Base-by-base conservation (phyloP, 2,797 vertebrate genomes). In the Mus caroli region DNA sequence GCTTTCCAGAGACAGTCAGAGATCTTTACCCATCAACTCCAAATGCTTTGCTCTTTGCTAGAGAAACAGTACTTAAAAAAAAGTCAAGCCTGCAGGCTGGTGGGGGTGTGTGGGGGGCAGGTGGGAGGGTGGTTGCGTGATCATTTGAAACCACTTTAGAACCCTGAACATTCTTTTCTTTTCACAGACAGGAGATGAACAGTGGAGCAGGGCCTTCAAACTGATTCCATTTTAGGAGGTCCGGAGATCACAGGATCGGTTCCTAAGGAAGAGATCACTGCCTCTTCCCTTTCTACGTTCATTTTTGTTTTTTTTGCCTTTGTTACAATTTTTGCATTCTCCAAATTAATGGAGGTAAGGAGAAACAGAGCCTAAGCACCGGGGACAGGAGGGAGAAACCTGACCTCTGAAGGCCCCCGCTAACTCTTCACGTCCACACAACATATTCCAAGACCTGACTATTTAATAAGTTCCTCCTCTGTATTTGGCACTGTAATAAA, bases 401-500 rank as follows among this genome's bases (percentile, higher is more conserved):
- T 80, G 24, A 89, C 62, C 52, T 89, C 75, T 67, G 73, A 52
- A 73, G 46, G 62, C 92, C 58, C 9, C 1, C 22, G 50, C 50
- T 60, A 89, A 97, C 60, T 89, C 15, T 62, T 69, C 13, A 10
- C 76, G 37, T 86, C n/a, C 40, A 43, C 1, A 86, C 71, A 73
- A 43, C 73, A 91, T 37, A 94, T 58, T 64, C 71, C 19, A 34
- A 97, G 71, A 94, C 56, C 88, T 94, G 8, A 93, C 54, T 89
- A 71, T 71, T 96, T 43, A 26, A 54, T 92, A 93, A 87, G 89
- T 56, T 11, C 34, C 64, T 43, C 56, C 46, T 94, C 89, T 87
- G 71, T 87, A 93, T 62, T 94, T 40, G 82, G 87, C 75, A 91
- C 85, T 46, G 46, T 64, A 97, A 97, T 86, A 90, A 97, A 93